These are phyloP conservation scores for Chunga burmeisteri DNA, from an alignment of 2,113 vertebrate species.

Conservation along the genomic window DNA sequence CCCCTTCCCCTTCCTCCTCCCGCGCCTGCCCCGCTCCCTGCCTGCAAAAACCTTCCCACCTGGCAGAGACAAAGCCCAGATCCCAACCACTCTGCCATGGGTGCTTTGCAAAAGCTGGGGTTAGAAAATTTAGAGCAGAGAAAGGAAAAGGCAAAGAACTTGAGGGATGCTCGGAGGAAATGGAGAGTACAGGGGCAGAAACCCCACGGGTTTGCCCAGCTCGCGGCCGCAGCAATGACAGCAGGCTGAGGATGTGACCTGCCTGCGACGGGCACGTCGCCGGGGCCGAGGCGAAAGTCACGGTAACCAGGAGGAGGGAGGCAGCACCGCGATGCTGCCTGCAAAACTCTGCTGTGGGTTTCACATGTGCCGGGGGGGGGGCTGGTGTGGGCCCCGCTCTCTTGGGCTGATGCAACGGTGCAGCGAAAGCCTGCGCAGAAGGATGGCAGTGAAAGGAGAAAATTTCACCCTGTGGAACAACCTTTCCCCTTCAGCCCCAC, in stretches of 20 bases:
- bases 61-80: neutral
- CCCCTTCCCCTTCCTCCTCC: neutral
- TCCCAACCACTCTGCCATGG: accelerated
- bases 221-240: neutral
- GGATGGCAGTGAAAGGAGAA: neutral
- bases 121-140: neutral
- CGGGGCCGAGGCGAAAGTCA: neutral
- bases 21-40: accelerated
- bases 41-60: neutral
- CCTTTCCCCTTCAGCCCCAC: neutral
- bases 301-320: neutral
- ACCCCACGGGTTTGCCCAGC: no score
- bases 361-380: accelerated
- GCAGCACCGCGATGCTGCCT: accelerated
- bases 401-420: neutral
- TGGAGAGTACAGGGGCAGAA: neutral
- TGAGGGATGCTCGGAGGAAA: neutral
- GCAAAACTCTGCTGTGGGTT: neutral
- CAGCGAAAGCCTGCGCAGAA: neutral
- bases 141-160: neutral
- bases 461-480: neutral
- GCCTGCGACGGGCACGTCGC: accelerated
- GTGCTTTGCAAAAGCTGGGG: neutral
- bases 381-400: neutral
- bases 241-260: neutral